Conservation (phyloP, 1,140 invertebrate species). For the Drosophila tani region DNA sequence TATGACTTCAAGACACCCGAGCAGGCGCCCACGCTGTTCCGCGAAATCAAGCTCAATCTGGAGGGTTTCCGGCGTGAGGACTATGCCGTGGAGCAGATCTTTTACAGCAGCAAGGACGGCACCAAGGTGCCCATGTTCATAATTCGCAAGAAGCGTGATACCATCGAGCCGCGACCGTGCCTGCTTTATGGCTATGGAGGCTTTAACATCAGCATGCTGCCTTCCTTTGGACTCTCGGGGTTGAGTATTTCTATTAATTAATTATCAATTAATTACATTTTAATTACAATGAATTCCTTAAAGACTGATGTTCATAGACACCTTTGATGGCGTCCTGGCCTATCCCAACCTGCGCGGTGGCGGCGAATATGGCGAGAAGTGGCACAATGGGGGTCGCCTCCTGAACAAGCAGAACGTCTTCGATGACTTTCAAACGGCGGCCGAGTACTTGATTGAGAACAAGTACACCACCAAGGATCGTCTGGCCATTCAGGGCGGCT, state of each 20-base stretch:
- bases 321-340: slow-evolving; percentile 95
- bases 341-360: slow-evolving; percentile 98
- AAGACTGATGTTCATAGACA: slow-evolving; percentile 93
- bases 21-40: slow-evolving; percentile 88
- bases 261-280: no score
- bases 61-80: slow-evolving; percentile 92
- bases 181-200: slow-evolving; percentile 99
- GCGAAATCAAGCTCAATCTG: slow-evolving; percentile 90
- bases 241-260: slow-evolving; percentile 11
- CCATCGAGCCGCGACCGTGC: slow-evolving; percentile 89
- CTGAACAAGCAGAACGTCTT: slow-evolving; percentile 99
- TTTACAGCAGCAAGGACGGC: slow-evolving; percentile 97
- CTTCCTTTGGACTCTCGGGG: slow-evolving; percentile 88
- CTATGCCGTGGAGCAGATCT: slow-evolving; percentile 96
- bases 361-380: slow-evolving; percentile 98
- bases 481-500: slow-evolving; percentile 96
- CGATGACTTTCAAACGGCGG: slow-evolving; percentile 97
- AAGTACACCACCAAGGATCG: slow-evolving; percentile 92
- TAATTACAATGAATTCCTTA: neutral
- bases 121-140: slow-evolving; percentile 99
- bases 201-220: slow-evolving; percentile 96
- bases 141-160: slow-evolving; percentile 91
- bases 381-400: slow-evolving; percentile 97
- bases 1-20: slow-evolving; percentile 91
- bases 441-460: slow-evolving; percentile 94